These are phyloP conservation scores for Alosa sapidissima DNA, from an alignment of 2,797 vertebrate species.

Conservation along the genomic window DNA sequence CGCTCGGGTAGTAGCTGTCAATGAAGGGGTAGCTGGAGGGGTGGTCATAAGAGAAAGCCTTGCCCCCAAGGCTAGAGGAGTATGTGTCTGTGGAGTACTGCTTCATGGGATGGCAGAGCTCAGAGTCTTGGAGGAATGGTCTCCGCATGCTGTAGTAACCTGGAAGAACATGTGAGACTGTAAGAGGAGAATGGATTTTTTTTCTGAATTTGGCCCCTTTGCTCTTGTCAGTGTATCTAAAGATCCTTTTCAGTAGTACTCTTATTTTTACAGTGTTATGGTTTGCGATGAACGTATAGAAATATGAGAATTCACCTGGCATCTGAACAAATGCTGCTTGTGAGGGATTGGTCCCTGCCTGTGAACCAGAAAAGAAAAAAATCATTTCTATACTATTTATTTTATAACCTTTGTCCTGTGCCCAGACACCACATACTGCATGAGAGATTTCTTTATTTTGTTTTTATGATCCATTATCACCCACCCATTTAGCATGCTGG, in stretches of 20 bases:
- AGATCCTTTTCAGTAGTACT: not conserved
- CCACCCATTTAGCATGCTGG: not conserved
- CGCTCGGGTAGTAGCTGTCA: conserved; percentile 69
- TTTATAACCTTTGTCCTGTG: not conserved
- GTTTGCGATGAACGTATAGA: not conserved
- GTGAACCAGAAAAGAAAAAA: conserved; percentile 54
- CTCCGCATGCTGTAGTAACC: conserved; percentile 75
- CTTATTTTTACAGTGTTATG: not conserved
- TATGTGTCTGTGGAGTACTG: conserved; percentile 69
- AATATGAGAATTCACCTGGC: conserved; percentile 71
- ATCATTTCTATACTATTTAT: not conserved
- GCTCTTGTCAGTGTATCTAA: not conserved
- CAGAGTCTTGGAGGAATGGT: conserved; percentile 73
- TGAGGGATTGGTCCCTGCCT: conserved; percentile 65
- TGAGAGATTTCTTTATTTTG: no score
- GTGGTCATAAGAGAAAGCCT: conserved; percentile 73
- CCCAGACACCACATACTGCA: not conserved
- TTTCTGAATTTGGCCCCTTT: not conserved
- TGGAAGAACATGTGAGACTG: conserved; percentile 71
- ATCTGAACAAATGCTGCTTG: conserved; percentile 73
- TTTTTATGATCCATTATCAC: not conserved
- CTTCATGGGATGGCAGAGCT: conserved; percentile 73
- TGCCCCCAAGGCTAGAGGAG: conserved; percentile 62
- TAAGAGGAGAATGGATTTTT: conserved; percentile 2
- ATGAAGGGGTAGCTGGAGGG: conserved; percentile 67